A percentile compares a stretch with the other conserved stretches of the same genome.
Conservation (phyloP, 2,888 invertebrate species). For the Ctenicera cuprea region DNA sequence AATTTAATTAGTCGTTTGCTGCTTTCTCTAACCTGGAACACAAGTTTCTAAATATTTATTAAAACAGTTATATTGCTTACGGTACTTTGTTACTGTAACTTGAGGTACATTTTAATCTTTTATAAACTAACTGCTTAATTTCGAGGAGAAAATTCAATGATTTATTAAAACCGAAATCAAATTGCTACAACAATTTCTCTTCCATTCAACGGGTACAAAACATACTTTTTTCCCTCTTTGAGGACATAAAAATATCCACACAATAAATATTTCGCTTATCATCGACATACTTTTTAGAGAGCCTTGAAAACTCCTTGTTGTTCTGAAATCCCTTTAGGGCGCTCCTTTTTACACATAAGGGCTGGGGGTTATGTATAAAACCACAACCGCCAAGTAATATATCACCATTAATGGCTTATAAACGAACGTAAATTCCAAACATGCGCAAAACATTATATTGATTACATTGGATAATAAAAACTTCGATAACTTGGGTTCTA, state of each 20-base stretch:
- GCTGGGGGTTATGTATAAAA: slow-evolving; percentile 34
- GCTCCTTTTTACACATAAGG: slow-evolving; percentile 35
- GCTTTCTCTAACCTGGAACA: not conserved
- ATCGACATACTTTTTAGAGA: not conserved
- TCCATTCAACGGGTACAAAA: no score
- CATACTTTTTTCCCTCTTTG: no score
- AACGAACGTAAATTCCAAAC: slow-evolving; percentile 47
- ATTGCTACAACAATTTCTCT: no score
- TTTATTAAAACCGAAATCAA: no score
- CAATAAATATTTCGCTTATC: slow-evolving; percentile 4
- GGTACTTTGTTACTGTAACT: not conserved
- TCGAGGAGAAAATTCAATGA: no score
- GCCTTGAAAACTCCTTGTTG: slow-evolving; percentile 1
- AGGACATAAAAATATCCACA: not conserved
- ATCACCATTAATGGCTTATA: slow-evolving; percentile 48
- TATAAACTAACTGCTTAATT: no score
- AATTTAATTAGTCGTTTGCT: slow-evolving; percentile 22
- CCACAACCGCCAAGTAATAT: slow-evolving; percentile 38
- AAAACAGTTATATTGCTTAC: not conserved
- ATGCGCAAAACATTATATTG: slow-evolving; percentile 49
- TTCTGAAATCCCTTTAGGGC: slow-evolving; percentile 12
- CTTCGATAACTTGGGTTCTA: slow-evolving; percentile 33
- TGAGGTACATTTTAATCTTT: no score
- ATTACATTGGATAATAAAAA: slow-evolving; percentile 45
- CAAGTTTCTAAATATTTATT: no score